These are phyloP conservation scores for Labrus mixtus DNA, from an alignment of 2,113 vertebrate genomes.

Conservation along the genomic window DNA sequence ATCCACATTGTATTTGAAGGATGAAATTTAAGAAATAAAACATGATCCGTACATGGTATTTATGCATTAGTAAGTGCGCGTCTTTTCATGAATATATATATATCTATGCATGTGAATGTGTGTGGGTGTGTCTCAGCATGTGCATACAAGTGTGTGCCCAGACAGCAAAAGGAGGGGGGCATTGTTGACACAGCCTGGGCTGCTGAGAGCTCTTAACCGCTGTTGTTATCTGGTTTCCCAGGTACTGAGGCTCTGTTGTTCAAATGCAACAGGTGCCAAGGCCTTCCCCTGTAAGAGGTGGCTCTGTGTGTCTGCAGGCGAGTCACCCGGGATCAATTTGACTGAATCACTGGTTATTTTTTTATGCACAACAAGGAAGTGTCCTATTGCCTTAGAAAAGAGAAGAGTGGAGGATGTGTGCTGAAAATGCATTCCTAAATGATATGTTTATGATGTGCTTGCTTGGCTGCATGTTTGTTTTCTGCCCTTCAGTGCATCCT, in stretches of 20 bases:
- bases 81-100: neutral
- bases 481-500: neutral
- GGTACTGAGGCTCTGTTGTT: constrained; percentile 73
- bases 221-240: constrained; percentile 77
- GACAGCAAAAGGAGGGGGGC: constrained; percentile 12
- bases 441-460: neutral
- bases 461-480: neutral
- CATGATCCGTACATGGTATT: neutral
- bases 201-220: constrained; percentile 58
- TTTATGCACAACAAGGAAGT: neutral
- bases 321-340: constrained; percentile 20
- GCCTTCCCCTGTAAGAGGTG: constrained; percentile 12
- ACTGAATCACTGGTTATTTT: neutral
- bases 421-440: neutral
- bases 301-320: constrained; percentile 16
- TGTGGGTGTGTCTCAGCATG: constrained; percentile 34
- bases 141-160: constrained; percentile 42
- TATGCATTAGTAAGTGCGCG: neutral
- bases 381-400: neutral
- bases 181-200: constrained; percentile 73
- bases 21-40: neutral
- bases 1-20: neutral
- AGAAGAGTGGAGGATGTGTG: neutral
- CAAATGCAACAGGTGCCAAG: constrained; percentile 68
- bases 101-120: neutral